Conservation (phyloP, 2,888 invertebrate species). For the Andricus curvator region DNA sequence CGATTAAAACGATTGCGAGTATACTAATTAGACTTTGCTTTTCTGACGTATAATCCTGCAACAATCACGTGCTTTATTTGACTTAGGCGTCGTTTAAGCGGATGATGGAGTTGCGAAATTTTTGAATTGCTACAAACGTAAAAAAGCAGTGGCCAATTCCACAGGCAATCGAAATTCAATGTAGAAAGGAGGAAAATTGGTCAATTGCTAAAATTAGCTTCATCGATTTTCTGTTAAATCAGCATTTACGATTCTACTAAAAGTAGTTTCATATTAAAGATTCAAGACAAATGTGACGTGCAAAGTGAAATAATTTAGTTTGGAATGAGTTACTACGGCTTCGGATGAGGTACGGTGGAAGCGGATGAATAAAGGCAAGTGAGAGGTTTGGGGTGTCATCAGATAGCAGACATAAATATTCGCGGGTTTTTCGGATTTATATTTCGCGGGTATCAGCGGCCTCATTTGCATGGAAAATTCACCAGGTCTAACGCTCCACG, state of each 20-base stretch:
- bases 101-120: conserved; percentile 12
- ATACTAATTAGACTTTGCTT: conserved; percentile 69
- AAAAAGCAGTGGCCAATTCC: neutral
- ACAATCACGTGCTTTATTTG: conserved; percentile 50
- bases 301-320: conserved; percentile 34
- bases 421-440: conserved; percentile 73
- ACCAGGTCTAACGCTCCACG: conserved; percentile 61
- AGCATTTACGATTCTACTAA: neutral
- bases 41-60: conserved; percentile 61
- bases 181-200: neutral
- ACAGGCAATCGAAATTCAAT: neutral
- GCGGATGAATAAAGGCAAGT: conserved; percentile 41
- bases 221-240: neutral
- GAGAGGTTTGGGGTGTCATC: conserved; percentile 59
- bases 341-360: conserved; percentile 27
- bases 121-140: neutral
- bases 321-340: conserved; percentile 29
- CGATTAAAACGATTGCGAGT: conserved; percentile 66
- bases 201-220: neutral
- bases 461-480: conserved; percentile 76
- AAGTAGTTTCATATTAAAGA: conserved; percentile 16
- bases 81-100: conserved; percentile 35
- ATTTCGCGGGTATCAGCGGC: conserved; percentile 73
- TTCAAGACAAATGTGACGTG: conserved; percentile 37
- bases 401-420: conserved; percentile 76